Percentiles rank a stretch among this genome's conserved stretches.
Conservation (phyloP, 2,797 vertebrate species). For the Crypturellus tataupa region DNA sequence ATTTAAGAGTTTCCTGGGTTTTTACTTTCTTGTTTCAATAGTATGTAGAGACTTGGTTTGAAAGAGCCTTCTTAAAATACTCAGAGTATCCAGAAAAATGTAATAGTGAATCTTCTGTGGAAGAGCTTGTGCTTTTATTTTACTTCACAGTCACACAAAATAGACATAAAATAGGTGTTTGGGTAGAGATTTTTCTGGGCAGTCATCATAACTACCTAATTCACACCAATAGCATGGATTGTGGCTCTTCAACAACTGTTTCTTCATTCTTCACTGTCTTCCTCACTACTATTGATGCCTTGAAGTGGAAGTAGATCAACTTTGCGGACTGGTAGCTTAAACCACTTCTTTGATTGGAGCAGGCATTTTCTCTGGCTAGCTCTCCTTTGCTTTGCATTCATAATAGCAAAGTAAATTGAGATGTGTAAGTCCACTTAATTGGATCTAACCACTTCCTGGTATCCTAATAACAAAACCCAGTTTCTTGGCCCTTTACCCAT, state of each 20-base stretch:
- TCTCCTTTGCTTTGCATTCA: background rate
- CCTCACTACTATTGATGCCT: background rate
- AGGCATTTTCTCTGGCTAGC: background rate
- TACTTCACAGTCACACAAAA: background rate
- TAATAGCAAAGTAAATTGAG: background rate
- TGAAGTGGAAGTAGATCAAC: background rate
- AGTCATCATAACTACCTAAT: background rate
- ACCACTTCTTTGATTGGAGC: background rate
- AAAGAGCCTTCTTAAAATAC: background rate
- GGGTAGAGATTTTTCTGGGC: background rate
- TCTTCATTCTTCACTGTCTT: fast-evolving
- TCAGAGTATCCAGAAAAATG: background rate
- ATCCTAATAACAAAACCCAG: background rate
- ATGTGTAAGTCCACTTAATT: background rate
- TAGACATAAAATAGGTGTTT: background rate
- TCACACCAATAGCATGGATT: background rate
- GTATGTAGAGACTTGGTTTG: background rate
- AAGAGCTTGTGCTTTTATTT: background rate
- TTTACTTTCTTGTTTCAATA: background rate
- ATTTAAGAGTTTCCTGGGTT: background rate
- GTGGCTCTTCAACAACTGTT: background rate
- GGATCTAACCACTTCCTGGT: background rate
- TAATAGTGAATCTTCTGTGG: background rate
- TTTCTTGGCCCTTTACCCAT: background rate
- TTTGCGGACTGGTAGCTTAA: background rate